Conservation (phyloP, 64 coral and sea anemone genomes). For the Exaiptasia diaphana region DNA sequence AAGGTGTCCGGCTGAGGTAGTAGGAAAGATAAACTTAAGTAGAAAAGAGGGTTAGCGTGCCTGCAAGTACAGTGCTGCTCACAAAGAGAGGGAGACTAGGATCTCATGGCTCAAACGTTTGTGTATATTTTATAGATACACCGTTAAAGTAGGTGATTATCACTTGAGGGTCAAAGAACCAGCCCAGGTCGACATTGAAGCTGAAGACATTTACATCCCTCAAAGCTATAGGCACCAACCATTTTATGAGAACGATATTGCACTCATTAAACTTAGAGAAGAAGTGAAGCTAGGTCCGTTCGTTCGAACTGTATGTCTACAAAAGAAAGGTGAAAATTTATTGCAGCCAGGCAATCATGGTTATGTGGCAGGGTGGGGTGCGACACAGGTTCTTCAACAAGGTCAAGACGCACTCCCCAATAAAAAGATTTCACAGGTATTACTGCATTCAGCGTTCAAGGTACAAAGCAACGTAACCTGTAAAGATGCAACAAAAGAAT, state of each 20-base stretch:
- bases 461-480: conserved; percentile 13
- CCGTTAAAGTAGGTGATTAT: conserved; percentile 10
- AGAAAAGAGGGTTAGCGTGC: not conserved
- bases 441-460: not conserved
- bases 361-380: conserved; percentile 34
- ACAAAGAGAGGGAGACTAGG: not conserved
- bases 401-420: not conserved
- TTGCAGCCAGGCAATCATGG: not conserved
- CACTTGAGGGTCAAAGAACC: not conserved
- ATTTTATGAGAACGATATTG: not conserved
- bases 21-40: too few relatives aligned
- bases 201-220: not conserved
- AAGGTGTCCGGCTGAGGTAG: not conserved
- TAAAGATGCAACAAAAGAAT: not conserved
- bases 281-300: not conserved
- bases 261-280: conserved; percentile 20
- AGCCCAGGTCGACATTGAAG: not conserved
- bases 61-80: not conserved
- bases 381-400: not conserved
- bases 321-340: not conserved
- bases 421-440: not conserved
- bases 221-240: not conserved
- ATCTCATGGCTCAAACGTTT: not conserved
- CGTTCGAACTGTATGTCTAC: conserved; percentile 40
- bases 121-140: conserved; percentile 24